phyloP scores from a whole-genome alignment of 2,797 vertebrate genomes.

The Crenuchus spilurus region DNA sequence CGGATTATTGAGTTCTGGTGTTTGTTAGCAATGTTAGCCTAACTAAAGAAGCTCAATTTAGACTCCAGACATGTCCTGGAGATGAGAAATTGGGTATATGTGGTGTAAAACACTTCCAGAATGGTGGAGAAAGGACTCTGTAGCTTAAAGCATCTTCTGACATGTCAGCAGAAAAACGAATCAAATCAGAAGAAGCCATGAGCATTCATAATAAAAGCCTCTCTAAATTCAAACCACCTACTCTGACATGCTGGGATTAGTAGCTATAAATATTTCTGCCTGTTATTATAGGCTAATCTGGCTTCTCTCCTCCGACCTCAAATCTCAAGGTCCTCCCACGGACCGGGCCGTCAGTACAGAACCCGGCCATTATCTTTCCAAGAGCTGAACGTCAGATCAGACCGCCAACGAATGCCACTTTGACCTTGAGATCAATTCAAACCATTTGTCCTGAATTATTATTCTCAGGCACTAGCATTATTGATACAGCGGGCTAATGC shows the following conservation, averaged over 20 bases:
- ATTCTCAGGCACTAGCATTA: neutral
- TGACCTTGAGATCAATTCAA: neutral
- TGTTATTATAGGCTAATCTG: constrained; percentile 71
- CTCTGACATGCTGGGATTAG: neutral
- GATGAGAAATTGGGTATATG: too few species aligned
- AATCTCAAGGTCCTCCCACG: constrained; percentile 71
- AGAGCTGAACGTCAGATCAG: neutral
- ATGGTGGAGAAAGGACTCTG: too few species aligned
- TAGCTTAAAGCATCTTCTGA: neutral
- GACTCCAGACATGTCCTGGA: too few species aligned
- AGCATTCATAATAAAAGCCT: neutral
- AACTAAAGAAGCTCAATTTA: too few species aligned
- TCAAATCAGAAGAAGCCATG: neutral
- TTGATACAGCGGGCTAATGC: neutral
- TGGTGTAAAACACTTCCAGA: too few species aligned
- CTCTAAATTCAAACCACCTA: neutral
- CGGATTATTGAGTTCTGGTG: too few species aligned
- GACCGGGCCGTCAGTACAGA: constrained; percentile 55
- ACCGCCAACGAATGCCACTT: neutral
- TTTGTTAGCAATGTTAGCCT: too few species aligned
- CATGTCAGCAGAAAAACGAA: neutral
- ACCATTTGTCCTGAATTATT: neutral
- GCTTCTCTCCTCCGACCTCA: constrained; percentile 66
- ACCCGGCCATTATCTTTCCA: neutral
- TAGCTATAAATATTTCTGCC: constrained; percentile 71